Evolutionary conservation across 2,113 vertebrate species (phyloP).

Genomic region (Phrynocephalus versicolor): DNA sequence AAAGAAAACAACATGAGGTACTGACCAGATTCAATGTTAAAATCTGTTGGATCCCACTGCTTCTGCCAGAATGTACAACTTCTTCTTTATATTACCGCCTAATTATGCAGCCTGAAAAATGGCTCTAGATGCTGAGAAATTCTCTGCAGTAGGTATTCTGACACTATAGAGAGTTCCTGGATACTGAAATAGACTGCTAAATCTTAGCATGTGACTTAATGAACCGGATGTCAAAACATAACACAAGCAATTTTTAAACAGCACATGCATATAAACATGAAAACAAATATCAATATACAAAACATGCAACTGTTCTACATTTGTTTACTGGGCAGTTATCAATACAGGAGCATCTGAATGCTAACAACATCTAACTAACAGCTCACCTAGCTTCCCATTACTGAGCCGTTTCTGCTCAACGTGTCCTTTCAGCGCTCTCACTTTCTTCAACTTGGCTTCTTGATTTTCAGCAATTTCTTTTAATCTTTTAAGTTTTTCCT

Average conservation of each 20-base stretch:
- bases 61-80: too few species aligned
- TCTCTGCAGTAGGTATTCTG: too few species aligned
- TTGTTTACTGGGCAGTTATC: neutral
- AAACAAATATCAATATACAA: neutral
- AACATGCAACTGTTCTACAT: neutral
- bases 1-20: too few species aligned
- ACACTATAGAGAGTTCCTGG: too few species aligned
- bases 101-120: too few species aligned
- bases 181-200: too few species aligned
- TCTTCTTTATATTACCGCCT: too few species aligned
- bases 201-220: too few species aligned
- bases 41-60: too few species aligned
- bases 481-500: slow-evolving; percentile 91
- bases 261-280: neutral
- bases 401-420: slow-evolving; percentile 97
- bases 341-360: neutral
- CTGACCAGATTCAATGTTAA: too few species aligned
- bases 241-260: neutral
- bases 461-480: slow-evolving; percentile 93
- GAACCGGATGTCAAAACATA: neutral
- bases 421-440: slow-evolving; percentile 91
- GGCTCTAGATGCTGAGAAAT: too few species aligned
- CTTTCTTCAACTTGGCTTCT: slow-evolving; percentile 93
- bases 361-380: neutral
- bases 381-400: slow-evolving; percentile 92